phyloP scores from a whole-genome alignment of 2,797 vertebrate species.

The Gadopsis bispinosus region DNA sequence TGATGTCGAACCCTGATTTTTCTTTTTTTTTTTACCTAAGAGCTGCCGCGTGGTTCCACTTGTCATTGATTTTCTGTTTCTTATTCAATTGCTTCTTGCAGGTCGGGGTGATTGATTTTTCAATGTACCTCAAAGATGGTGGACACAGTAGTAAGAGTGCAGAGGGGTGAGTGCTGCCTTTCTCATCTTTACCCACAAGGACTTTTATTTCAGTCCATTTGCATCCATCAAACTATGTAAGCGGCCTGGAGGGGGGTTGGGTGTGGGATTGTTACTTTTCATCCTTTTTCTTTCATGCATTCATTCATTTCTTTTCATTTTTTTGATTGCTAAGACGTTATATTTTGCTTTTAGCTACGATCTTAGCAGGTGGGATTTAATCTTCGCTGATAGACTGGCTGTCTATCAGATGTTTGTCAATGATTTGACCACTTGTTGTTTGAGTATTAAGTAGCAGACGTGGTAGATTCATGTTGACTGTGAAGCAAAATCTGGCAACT shows the following conservation, averaged over 20 bases:
- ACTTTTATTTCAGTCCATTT: neutral
- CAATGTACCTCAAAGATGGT: conserved; percentile 98
- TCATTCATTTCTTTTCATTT: neutral
- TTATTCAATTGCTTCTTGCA: conserved; percentile 61
- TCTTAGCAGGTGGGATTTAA: neutral
- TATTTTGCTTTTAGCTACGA: neutral
- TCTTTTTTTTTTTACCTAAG: neutral
- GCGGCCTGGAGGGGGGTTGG: neutral
- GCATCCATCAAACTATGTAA: neutral
- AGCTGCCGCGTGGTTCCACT: neutral
- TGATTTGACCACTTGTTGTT: neutral
- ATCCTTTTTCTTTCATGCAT: neutral
- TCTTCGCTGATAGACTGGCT: neutral
- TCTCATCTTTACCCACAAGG: neutral
- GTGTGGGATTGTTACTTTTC: too few relatives aligned
- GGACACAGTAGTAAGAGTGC: conserved; percentile 94
- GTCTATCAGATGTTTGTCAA: neutral
- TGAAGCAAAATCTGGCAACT: neutral
- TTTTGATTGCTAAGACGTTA: neutral
- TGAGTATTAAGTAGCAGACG: neutral
- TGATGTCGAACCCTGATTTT: too few relatives aligned
- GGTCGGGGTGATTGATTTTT: conserved; percentile 99
- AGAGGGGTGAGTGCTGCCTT: conserved; percentile 89
- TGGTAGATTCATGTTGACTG: neutral
- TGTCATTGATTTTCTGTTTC: conserved; percentile 13